phyloP scores from a whole-genome alignment of 2,113 vertebrate species.

The Hypanus sabinus region DNA sequence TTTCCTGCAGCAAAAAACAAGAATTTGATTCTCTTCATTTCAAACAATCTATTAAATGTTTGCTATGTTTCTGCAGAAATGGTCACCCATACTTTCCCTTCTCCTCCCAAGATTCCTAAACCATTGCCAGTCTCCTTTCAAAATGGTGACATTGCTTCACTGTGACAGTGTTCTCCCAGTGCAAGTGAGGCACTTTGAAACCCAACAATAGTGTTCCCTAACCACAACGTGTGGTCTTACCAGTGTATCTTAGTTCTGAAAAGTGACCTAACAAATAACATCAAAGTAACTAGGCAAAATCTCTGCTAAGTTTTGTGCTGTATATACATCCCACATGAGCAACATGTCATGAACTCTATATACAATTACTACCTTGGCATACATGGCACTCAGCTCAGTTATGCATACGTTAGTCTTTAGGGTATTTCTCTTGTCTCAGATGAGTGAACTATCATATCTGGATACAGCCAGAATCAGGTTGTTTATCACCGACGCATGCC shows the following conservation, averaged over 20 bases:
- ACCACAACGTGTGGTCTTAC: not conserved
- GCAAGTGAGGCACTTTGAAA: not conserved
- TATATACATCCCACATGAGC: not conserved
- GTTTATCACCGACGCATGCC: too few species aligned
- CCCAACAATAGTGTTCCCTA: not conserved
- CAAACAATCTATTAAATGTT: too few species aligned
- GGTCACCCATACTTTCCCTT: not conserved
- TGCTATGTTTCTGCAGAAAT: not conserved
- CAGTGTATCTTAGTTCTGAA: not conserved
- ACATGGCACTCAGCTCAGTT: not conserved
- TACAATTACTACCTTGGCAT: conserved; percentile 45
- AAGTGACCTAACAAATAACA: not conserved
- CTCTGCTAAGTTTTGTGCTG: not conserved
- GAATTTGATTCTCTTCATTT: too few species aligned
- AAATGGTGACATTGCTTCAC: not conserved
- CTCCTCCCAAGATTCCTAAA: not conserved
- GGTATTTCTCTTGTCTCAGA: not conserved
- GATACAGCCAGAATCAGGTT: not conserved
- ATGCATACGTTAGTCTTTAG: not conserved
- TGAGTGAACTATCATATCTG: not conserved
- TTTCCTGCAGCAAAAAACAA: too few species aligned
- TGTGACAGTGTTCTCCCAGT: not conserved
- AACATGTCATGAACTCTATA: not conserved
- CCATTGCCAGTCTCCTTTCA: not conserved
- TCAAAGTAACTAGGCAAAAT: not conserved